Percentiles rank a stretch among this genome's conserved stretches.
Conservation (phyloP, 2,888 invertebrate genomes). For the Plebejus melissa region DNA sequence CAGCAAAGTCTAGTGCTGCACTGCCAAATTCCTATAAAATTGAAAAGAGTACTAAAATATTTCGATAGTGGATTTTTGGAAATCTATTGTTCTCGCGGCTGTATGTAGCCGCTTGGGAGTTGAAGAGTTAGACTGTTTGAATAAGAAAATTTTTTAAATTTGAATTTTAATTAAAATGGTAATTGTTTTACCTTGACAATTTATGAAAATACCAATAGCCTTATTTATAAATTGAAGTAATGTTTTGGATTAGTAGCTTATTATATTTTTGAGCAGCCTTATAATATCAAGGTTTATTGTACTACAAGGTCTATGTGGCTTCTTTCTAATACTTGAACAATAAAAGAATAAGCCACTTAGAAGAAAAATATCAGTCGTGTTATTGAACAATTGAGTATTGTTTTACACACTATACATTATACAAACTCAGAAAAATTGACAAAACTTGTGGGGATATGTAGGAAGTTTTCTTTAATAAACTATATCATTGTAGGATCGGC, state of each 20-base stretch:
- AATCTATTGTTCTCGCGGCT: no score
- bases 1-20: slow-evolving; percentile 70
- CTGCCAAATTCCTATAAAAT: slow-evolving; percentile 72
- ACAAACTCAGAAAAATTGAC: no score
- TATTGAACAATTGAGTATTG: neutral
- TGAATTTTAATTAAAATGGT: no score
- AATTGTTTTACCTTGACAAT: neutral
- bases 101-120: no score
- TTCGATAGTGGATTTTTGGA: no score
- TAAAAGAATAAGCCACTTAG: neutral
- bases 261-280: neutral
- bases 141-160: no score
- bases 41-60: neutral
- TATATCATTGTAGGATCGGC: no score
- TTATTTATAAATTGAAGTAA: neutral
- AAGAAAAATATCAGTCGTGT: neutral
- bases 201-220: neutral
- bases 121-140: no score
- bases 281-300: neutral
- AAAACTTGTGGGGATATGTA: no score
- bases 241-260: neutral
- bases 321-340: neutral
- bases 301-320: neutral
- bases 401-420: neutral
- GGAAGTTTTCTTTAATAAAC: no score